phyloP scores from a whole-genome alignment of 2,888 invertebrate species.

The Orthosia gothica region DNA sequence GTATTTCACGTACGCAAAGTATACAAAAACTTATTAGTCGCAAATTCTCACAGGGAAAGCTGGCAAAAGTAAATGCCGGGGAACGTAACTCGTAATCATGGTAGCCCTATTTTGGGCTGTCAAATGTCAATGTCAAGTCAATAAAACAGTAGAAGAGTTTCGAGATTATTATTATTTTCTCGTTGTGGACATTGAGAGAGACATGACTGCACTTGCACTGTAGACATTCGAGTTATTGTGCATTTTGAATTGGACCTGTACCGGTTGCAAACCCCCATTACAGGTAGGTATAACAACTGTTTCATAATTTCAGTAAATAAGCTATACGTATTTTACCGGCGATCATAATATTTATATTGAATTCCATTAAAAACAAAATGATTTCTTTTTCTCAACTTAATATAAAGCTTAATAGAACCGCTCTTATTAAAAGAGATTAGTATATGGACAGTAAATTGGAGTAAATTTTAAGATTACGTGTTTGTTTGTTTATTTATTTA shows the following conservation, averaged over 20 bases:
- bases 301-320: background rate
- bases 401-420: background rate
- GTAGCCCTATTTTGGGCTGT: constrained; percentile 25
- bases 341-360: background rate
- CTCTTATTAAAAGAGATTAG: background rate
- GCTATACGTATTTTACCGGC: constrained; percentile 4
- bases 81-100: background rate
- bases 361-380: background rate
- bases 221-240: constrained; percentile 4
- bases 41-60: background rate
- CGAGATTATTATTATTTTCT: background rate
- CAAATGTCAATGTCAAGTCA: constrained; percentile 2
- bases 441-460: too few species aligned
- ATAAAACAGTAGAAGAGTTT: constrained; percentile 18
- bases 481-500: background rate
- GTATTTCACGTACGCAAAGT: too few species aligned
- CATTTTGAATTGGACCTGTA: constrained; percentile 1
- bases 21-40: too few species aligned
- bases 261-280: constrained; percentile 6
- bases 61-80: background rate
- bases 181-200: background rate
- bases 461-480: background rate
- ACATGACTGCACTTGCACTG: background rate
- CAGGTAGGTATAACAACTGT: constrained; percentile 33
- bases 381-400: background rate